Evolutionary conservation across 2,888 invertebrate species (phyloP), one percentile per base, ranked within the genome.

Genomic region (Dicyrtomina minuta): DNA sequence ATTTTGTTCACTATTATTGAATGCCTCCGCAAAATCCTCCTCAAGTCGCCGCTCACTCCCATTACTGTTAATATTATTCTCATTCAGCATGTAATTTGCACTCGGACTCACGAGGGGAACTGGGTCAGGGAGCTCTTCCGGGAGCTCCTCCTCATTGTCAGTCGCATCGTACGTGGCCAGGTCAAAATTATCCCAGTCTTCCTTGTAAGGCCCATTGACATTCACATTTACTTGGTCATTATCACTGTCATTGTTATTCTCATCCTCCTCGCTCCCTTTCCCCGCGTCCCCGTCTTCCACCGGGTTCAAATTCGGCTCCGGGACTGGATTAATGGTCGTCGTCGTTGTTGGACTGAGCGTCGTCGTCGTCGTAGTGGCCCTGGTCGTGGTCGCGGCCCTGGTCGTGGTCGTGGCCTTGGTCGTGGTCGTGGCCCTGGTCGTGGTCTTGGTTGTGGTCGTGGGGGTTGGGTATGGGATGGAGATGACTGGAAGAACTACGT

Each of bases 1-100:
- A 55, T 70, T 71, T 12, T 71, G 65, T 12, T 70, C 71, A 55
- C 72, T 72, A 17, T 58, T 72, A 12, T 70, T 74, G 20, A 78
- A 75, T 0, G 75, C 78, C 33, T 78, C 78, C 1, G 76, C 75
- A 66, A 78, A 76, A 44, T 78, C 77, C 46, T 75, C 73, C 59
- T 78, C 75, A 13, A 76, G 27, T 0, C 74, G 73, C 20, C 27
- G 10, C 15, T 51, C 64, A 12, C 39, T 15, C 0, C 1, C 44
- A 15, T 72, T 71, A 70, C 74, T 72, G 53, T 70, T n/a, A n/a
- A n/a, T n/a, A n/a, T n/a, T n/a, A n/a, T n/a, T 74, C 43, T 74
- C 74, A n/a, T 17, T 33, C 6, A 13, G 20, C 33, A 71, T 74
- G 13, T 68, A 61, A 68, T 24, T 49, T 20, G 22, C 24, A 26